Evolutionary conservation across 2,797 vertebrate species (phyloP).

Genomic region (Paratrypauchen microcephalus): DNA sequence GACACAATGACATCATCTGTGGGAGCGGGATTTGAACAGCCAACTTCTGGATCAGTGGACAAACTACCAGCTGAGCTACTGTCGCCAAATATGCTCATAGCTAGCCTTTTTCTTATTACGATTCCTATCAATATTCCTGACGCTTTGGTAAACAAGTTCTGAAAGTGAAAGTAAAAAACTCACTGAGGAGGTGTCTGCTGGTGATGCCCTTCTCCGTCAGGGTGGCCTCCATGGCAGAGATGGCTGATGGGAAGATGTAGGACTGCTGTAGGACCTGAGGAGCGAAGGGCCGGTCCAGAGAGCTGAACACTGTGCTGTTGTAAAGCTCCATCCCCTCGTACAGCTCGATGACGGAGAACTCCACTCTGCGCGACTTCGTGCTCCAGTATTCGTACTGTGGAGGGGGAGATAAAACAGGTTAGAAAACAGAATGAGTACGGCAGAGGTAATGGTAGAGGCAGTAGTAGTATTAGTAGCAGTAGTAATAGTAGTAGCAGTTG

Average conservation of each 20-base stretch:
- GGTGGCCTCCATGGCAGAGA: constrained; percentile 94
- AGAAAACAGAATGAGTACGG: background rate
- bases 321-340: constrained; percentile 96
- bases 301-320: constrained; percentile 97
- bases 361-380: constrained; percentile 92
- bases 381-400: constrained; percentile 96
- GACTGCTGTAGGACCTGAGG: constrained; percentile 96
- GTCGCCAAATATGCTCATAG: too few relatives aligned
- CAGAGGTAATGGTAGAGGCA: background rate
- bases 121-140: too few relatives aligned
- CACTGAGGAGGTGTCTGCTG: constrained; percentile 93
- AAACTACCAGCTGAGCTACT: too few relatives aligned
- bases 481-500: too few relatives aligned
- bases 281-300: constrained; percentile 88
- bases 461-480: too few relatives aligned
- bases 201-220: constrained; percentile 98
- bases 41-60: too few relatives aligned
- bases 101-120: too few relatives aligned
- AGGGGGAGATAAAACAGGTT: background rate
- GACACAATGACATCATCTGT: too few relatives aligned
- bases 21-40: too few relatives aligned
- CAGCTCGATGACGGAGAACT: constrained; percentile 92
- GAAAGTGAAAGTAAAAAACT: constrained; percentile 47
- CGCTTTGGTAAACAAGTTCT: background rate
- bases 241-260: constrained; percentile 95